phyloP scores from a whole-genome alignment of 2,113 vertebrate species.

The Sitta europaea region DNA sequence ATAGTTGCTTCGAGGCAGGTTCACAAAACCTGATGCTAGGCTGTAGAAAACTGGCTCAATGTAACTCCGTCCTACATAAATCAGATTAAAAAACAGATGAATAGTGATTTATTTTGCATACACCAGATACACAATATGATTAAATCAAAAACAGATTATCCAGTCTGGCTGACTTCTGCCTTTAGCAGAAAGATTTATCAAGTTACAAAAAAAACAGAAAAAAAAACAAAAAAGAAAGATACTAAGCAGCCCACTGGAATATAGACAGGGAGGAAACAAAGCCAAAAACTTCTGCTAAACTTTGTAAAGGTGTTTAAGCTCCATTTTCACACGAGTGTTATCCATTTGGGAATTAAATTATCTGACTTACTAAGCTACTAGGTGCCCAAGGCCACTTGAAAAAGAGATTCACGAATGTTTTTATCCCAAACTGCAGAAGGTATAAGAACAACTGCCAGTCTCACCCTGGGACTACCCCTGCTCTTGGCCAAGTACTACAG shows the following conservation, averaged over 20 bases:
- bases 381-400: background rate
- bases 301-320: background rate
- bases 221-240: background rate
- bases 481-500: background rate
- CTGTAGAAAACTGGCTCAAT: background rate
- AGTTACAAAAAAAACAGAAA: background rate
- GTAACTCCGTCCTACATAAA: background rate
- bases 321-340: background rate
- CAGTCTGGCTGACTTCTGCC: conserved; percentile 55
- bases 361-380: background rate
- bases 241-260: background rate
- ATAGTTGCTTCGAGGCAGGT: background rate
- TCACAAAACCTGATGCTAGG: background rate
- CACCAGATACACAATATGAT: conserved; percentile 57
- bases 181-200: conserved; percentile 55
- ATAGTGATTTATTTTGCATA: conserved; percentile 62
- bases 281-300: background rate
- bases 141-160: conserved; percentile 65
- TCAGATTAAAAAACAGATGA: conserved; percentile 50
- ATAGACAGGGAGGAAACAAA: background rate
- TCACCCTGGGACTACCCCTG: background rate
- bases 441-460: background rate
- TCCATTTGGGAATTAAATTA: background rate
- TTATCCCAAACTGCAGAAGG: background rate
- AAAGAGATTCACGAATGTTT: background rate